Evolutionary conservation across 2,888 invertebrate genomes (phyloP), one percentile per base, ranked within the genome.

Genomic region (Arenicola marina): DNA sequence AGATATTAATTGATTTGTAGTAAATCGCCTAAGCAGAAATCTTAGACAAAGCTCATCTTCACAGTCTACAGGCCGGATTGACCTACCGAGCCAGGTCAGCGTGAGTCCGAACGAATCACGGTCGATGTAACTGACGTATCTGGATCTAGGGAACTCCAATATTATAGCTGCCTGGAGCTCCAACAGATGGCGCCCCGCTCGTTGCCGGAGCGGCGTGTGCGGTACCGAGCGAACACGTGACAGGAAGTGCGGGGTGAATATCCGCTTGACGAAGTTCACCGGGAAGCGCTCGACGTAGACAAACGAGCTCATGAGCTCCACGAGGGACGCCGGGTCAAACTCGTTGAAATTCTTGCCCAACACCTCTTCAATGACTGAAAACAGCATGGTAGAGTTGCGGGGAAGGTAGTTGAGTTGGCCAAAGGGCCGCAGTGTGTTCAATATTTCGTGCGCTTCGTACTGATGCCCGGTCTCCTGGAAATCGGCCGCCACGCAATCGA

Each of bases 111-210:
- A 53, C 7, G 51, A n/a, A 28, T 62, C 59, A 38, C 62, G 46
- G 45, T 63, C 56, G 32, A 68, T 44, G 4, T 45, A 33, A 15
- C 38, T 46, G 31, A 68, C 55, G 44, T 32, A 57, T 24, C 28
- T 51, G 11, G 28, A 26, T 11, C 15, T 43, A 11, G 70, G 70
- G 32, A 63, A 87, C 75, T 90, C 90, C 51, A 90, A 76, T 15
- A 87, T 86, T 82, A 90, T 85, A 3, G 88, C 87, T 33, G 87
- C 87, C 71, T 90, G 90, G 61, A 90, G 85, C 43, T 89, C 78
- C 76, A 87, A 86, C 45, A 90, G 81, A 74, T 87, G 87, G 61
- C 76, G 76, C 61, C 87, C 85, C 59, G 84, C 74, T 15, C 74
- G 63, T 51, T 74, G 70, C 0, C 86, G 73, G 4, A 79, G 75